Conservation (phyloP, 2,888 invertebrate genomes). For the Drosophila siamana region DNA sequence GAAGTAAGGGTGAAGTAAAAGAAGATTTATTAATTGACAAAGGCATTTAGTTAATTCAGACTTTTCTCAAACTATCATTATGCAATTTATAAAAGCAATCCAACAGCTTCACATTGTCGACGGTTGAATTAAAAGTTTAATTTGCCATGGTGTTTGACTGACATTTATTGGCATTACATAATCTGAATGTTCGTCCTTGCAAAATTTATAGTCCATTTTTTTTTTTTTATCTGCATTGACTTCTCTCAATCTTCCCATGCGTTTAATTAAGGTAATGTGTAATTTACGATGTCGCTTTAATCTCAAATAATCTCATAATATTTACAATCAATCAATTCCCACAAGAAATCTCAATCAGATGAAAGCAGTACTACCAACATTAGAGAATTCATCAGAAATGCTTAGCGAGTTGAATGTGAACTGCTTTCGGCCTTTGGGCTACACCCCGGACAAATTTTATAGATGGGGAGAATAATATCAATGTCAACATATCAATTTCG, state of each 20-base stretch:
- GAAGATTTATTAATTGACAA: no score
- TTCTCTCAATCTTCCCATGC: not conserved
- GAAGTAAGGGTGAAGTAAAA: no score
- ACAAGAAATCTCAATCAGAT: not conserved
- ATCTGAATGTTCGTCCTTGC: no score
- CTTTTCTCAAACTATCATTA: no score
- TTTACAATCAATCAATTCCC: constrained; percentile 17
- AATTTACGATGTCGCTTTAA: constrained; percentile 2
- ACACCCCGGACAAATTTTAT: constrained; percentile 37
- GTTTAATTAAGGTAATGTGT: not conserved
- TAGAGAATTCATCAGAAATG: constrained; percentile 35
- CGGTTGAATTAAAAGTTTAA: no score
- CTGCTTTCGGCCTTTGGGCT: constrained; percentile 14
- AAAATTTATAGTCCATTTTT: no score
- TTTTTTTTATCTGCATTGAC: not conserved
- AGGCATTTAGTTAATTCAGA: no score
- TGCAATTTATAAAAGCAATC: no score
- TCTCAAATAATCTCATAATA: constrained; percentile 9
- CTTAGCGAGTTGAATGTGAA: not conserved
- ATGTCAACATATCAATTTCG: constrained; percentile 74
- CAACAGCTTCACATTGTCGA: no score
- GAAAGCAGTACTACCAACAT: not conserved
- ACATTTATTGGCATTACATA: no score
- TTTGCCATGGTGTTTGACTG: no score
- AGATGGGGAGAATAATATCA: constrained; percentile 49